phyloP scores from a whole-genome alignment of 2,113 vertebrate species.

The Plecotus auritus region DNA sequence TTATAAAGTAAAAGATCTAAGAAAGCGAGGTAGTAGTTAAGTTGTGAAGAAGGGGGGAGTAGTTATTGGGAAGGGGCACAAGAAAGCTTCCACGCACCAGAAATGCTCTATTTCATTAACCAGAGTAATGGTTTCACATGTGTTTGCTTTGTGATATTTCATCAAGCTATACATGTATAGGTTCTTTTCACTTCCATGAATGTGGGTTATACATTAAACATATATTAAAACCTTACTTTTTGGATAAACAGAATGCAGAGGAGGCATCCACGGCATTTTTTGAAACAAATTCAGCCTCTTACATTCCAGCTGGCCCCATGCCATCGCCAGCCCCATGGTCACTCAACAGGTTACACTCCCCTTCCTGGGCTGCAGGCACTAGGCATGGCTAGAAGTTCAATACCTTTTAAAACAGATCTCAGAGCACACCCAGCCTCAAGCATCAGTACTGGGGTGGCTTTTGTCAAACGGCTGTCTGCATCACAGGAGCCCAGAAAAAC shows the following conservation, averaged over 20 bases:
- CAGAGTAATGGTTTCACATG: not conserved
- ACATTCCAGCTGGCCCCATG: not conserved
- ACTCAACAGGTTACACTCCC: not conserved
- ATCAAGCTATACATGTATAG: not conserved
- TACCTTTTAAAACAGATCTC: not conserved
- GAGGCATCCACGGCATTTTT: not conserved
- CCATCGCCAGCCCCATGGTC: not conserved
- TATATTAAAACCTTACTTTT: not conserved
- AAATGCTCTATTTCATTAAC: not conserved
- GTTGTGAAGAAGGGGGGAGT: too few species aligned
- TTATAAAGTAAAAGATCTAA: not conserved
- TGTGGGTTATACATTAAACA: not conserved
- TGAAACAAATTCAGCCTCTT: not conserved
- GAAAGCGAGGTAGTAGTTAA: not conserved
- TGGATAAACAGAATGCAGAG: not conserved
- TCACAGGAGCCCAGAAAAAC: slow-evolving; percentile 9
- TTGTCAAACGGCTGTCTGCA: not conserved
- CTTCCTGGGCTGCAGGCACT: not conserved
- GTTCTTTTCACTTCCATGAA: not conserved
- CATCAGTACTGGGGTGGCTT: not conserved
- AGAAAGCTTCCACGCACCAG: not conserved
- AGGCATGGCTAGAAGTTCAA: not conserved
- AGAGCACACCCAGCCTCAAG: not conserved
- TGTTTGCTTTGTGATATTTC: not conserved
- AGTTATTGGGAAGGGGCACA: not conserved